Evolutionary conservation across 2,888 invertebrate species (phyloP), one percentile per base, ranked within the genome.

Genomic region (Pinctada fucata): DNA sequence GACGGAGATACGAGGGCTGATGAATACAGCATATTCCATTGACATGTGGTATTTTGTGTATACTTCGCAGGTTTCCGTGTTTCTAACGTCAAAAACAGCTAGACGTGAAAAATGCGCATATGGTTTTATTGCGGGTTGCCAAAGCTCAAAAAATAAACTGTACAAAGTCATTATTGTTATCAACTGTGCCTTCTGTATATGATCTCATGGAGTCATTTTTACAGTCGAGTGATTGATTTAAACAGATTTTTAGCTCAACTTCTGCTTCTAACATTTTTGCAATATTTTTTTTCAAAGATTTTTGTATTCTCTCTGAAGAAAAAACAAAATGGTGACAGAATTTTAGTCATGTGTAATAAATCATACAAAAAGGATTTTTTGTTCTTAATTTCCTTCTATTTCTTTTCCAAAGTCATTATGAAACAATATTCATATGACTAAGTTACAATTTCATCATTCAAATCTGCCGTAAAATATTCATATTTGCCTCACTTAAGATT

Each of bases 131-230:
- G 48, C 50, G 50, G 49, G 66, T 74, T 66, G 74, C 63, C 65
- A 66, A 74, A 74, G 50, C 74, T 66, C 66, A 63, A 74, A 65
- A 74, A 74, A 74, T 66, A 74, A 74, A 74, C 74, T 74, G 47
- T 65, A 63, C 74, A 74, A 65, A 45, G 49, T 58, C 74, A 74
- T 74, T 63, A 74, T 74, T 74, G 66, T 74, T 45, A 50, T 58
- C 58, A 6, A 13, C 58, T 6, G 13, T 58, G 58, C 58, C 13
- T 6, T 58, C 31, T 58, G 6, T 72, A 45, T 49, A 10, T 70
- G 49, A 47, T 70, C 49, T 72, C 51, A 58, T 72, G 6, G 47
- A 58, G 58, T 58, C 58, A 10, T 52, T n/a, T 52, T 72, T 58
- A 52, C 45, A 51, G 45, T 58, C 31, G 58, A 6, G 58, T 10